Evolutionary conservation across 2,888 invertebrate genomes (phyloP).

Genomic region (Timandra comae): DNA sequence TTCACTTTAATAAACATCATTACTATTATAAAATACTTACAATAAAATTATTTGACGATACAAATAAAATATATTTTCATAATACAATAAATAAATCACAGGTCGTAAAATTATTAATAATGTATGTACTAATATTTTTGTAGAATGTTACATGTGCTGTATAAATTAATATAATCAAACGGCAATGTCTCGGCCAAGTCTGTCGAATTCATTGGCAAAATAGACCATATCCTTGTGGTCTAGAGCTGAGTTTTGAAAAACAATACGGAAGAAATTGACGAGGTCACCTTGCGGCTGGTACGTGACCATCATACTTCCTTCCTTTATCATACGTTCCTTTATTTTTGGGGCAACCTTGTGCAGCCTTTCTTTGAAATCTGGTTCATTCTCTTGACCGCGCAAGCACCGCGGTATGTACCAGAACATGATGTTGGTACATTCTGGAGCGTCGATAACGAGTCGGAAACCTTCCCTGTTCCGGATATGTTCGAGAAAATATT

Average conservation of each 20-base stretch:
- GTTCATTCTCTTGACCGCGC: constrained; percentile 68
- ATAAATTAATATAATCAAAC: constrained; percentile 35
- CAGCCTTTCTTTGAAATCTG: constrained; percentile 79
- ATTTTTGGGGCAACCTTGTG: constrained; percentile 93
- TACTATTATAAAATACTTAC: constrained; percentile 8
- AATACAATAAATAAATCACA: constrained; percentile 54
- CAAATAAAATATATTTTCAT: constrained; percentile 20
- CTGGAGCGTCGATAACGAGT: constrained; percentile 85
- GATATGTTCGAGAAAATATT: constrained; percentile 82
- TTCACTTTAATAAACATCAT: constrained; percentile 7
- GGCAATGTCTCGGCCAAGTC: constrained; percentile 82
- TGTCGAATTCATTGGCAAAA: constrained; percentile 91
- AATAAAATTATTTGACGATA: constrained; percentile 17
- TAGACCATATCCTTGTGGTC: constrained; percentile 90
- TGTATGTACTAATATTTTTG: constrained; percentile 33
- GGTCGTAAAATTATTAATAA: constrained; percentile 23
- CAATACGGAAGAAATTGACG: constrained; percentile 97
- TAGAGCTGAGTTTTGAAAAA: constrained; percentile 92
- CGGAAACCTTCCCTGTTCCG: constrained; percentile 82
- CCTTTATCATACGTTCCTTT: constrained; percentile 96
- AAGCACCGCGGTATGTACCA: constrained; percentile 94
- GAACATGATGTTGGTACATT: constrained; percentile 97
- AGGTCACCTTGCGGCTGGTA: constrained; percentile 91
- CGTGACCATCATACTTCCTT: constrained; percentile 96
- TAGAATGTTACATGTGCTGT: constrained; percentile 27